These are phyloP conservation scores for Drosophila heteroneura DNA, from an alignment of 2,888 invertebrate species.

Conservation along the genomic window DNA sequence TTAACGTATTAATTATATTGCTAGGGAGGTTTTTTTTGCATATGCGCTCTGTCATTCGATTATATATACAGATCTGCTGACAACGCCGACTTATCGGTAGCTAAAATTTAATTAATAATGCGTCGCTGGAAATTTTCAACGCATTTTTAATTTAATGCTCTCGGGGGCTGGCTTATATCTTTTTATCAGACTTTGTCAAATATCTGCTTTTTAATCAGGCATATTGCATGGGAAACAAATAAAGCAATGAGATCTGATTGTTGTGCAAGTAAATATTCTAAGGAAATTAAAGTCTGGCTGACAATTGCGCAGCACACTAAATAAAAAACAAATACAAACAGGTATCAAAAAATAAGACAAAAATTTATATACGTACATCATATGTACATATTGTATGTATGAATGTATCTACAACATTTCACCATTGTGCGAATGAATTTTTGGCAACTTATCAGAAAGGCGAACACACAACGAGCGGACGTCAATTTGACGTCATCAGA, in stretches of 20 bases:
- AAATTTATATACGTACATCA: constrained; percentile 11
- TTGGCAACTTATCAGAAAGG: constrained; percentile 60
- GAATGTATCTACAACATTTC: constrained; percentile 46
- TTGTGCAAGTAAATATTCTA: constrained; percentile 41
- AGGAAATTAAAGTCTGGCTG: constrained; percentile 43
- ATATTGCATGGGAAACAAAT: constrained; percentile 42
- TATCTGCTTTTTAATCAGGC: constrained; percentile 4
- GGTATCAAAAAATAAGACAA: constrained; percentile 9
- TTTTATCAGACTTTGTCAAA: constrained; percentile 12
- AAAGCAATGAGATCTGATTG: constrained; percentile 51
- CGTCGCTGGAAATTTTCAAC: background rate
- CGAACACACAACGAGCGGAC: constrained; percentile 17
- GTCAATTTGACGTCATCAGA: constrained; percentile 65
- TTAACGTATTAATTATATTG: constrained; percentile 16
- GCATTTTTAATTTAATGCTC: background rate
- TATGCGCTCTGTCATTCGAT: constrained; percentile 23
- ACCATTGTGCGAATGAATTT: constrained; percentile 61
- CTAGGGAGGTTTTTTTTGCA: constrained; percentile 48
- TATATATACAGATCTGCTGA: constrained; percentile 33
- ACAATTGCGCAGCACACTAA: constrained; percentile 68
- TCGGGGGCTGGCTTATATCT: constrained; percentile 41
- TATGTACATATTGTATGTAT: constrained; percentile 2
- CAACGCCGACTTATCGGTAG: constrained; percentile 52
- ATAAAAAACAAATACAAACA: constrained; percentile 20
- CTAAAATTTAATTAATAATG: constrained; percentile 34